Base-by-base conservation (phyloP, 2,797 vertebrate species). In the Melanogrammus aeglefinus region DNA sequence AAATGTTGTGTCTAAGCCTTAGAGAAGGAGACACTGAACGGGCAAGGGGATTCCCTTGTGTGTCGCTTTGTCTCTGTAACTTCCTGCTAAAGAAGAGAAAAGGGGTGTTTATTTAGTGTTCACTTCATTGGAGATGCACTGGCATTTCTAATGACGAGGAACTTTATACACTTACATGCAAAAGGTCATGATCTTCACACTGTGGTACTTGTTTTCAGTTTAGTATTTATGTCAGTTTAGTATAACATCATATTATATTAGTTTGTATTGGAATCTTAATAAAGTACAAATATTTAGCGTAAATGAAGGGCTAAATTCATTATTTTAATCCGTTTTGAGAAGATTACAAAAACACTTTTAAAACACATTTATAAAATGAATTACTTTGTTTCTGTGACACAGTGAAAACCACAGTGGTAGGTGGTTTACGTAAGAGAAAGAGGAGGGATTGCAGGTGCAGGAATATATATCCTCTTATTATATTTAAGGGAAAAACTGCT, bases 1-100 rank as follows among this genome's bases (percentile, higher is more conserved):
- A 82, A 86, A 82, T 82, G 81, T 86, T 89, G 89, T 83, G 79
- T 91, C 86, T 85, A 83, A 91, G 92, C 81, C 83, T 83, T 88
- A 86, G 80, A 79, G 33, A 86, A 86, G 91, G 76, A 76, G 77
- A 80, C 44, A 47, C 44, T 47, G 44, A 47, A 47, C 14, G 44
- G 16, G 44, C 44, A 47, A 13, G 16, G 44, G 44, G 44, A 47
- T 47, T 47, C 44, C 44, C 44, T 47, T 13, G 44, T 47, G 44
- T 47, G 44, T 47, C 2, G 81, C 85, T 84, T 88, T 89, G 82
- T 91, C 81, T 85, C 72, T 76, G 14, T 78, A 74, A 86, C 82
- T 87, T 69, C 73, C 6, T 8, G 78, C 80, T 78, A 24, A 72
- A 80, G 77, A 6, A 57, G 51, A 6, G 18, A 21, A 57, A 57